Conservation (phyloP, 2,888 invertebrate genomes). For the Papilio gigon region DNA sequence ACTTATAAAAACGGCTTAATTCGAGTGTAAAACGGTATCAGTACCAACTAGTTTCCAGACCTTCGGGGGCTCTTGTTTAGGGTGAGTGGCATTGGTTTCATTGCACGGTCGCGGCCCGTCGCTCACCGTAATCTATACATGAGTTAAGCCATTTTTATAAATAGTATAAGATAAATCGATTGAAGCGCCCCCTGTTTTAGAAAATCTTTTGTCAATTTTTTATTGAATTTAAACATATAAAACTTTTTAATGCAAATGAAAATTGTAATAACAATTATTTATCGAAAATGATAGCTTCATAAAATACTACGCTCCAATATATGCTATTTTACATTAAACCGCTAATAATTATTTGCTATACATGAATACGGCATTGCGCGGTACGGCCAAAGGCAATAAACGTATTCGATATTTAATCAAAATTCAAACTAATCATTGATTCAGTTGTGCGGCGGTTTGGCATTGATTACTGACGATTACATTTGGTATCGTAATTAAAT, state of each 20-base stretch:
- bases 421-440: constrained; percentile 16
- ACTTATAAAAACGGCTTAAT: too few relatives aligned
- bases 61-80: too few relatives aligned
- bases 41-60: too few relatives aligned
- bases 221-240: too few relatives aligned
- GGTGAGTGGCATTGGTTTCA: too few relatives aligned
- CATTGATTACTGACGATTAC: background rate
- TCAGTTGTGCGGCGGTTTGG: background rate
- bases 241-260: constrained; percentile 9
- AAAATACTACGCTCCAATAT: constrained; percentile 9
- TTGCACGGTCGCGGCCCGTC: too few relatives aligned
- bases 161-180: too few relatives aligned
- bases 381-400: background rate
- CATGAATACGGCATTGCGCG: background rate
- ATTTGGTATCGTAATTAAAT: background rate
- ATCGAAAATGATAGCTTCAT: background rate
- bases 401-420: background rate
- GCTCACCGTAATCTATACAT: too few relatives aligned
- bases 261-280: constrained; percentile 9
- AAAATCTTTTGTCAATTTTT: too few relatives aligned
- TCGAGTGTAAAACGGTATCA: too few relatives aligned
- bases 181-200: too few relatives aligned
- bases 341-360: constrained; percentile 16
- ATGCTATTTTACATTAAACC: constrained; percentile 3
- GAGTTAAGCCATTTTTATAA: too few relatives aligned